phyloP scores from a whole-genome alignment of 1,140 invertebrate species.

The Trichonephila clavipes region DNA sequence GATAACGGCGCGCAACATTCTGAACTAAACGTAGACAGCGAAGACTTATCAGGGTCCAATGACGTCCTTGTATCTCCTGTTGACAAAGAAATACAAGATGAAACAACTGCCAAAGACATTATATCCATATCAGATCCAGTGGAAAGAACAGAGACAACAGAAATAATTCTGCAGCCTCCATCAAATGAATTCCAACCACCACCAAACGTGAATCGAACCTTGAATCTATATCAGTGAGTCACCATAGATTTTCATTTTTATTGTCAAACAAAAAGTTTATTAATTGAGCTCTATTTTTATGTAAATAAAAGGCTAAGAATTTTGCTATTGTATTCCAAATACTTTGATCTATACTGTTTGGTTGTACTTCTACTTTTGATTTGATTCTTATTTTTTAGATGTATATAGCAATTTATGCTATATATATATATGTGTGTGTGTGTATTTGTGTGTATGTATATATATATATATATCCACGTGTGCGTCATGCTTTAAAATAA shows the following conservation, averaged over 20 bases:
- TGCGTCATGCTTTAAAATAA: no score
- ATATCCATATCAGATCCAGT: not conserved
- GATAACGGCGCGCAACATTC: not conserved
- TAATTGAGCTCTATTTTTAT: no score
- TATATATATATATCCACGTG: no score
- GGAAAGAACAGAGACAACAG: not conserved
- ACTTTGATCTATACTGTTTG: no score
- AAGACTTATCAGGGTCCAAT: not conserved
- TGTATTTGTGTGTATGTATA: no score
- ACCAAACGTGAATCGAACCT: not conserved
- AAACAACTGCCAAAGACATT: not conserved
- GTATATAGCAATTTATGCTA: no score
- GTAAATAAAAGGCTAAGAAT: no score
- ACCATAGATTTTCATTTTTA: not conserved
- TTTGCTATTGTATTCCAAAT: no score
- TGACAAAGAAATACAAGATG: not conserved
- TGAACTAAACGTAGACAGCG: not conserved
- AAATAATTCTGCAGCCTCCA: not conserved
- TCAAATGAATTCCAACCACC: not conserved
- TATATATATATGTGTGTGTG: no score
- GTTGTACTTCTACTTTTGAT: no score
- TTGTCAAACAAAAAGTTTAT: not conserved
- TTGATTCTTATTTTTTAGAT: no score
- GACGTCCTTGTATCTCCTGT: not conserved
- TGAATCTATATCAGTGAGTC: not conserved